These are phyloP conservation scores for Entomobrya multifasciata DNA, from an alignment of 2,888 invertebrate genomes.

Conservation along the genomic window DNA sequence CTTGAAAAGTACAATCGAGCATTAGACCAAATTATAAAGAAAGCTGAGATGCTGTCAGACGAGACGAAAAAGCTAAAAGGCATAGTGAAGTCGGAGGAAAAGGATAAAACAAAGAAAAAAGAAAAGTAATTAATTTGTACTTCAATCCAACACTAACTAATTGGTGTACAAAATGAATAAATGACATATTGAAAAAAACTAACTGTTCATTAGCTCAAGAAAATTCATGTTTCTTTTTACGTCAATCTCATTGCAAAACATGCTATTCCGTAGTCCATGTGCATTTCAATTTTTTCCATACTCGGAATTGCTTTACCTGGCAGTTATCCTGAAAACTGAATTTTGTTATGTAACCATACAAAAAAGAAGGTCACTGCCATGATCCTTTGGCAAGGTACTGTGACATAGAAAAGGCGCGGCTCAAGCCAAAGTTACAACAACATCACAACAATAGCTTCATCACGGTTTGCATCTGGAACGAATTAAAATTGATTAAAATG, in stretches of 20 bases:
- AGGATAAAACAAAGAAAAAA: background rate
- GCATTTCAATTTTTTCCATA: too few species aligned
- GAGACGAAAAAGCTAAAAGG: background rate
- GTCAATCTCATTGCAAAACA: too few species aligned
- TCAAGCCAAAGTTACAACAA: background rate
- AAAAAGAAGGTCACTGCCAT: background rate
- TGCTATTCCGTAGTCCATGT: too few species aligned
- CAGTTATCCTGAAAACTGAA: too few species aligned
- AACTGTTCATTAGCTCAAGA: too few species aligned
- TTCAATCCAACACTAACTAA: too few species aligned
- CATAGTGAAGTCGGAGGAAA: background rate
- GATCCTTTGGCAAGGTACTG: background rate
- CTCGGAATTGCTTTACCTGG: too few species aligned
- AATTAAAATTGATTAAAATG: constrained; percentile 32
- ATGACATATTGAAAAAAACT: too few species aligned
- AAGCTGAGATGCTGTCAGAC: background rate
- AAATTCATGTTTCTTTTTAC: too few species aligned
- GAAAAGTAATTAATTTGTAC: too few species aligned
- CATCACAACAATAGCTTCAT: background rate
- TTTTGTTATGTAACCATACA: background rate
- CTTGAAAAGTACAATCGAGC: background rate
- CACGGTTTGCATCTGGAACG: constrained; percentile 31
- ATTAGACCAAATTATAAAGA: background rate
- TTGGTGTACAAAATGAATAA: too few species aligned
- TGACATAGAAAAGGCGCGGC: background rate